These are phyloP conservation scores for Amphimedon queenslandica DNA, from an alignment of 37 sponge, comb jelly and placozoan genomes.

Conservation along the genomic window DNA sequence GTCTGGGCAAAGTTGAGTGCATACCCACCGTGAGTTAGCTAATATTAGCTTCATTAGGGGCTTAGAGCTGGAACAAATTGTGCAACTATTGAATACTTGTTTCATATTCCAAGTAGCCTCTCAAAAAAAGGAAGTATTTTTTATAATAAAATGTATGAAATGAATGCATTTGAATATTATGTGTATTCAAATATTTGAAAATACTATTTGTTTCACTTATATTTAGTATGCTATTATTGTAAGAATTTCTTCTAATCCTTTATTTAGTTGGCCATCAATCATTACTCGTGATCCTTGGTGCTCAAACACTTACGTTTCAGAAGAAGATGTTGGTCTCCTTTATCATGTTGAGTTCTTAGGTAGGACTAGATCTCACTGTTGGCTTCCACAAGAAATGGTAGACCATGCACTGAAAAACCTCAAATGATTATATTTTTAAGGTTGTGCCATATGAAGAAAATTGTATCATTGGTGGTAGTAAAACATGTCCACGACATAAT, in stretches of 20 bases:
- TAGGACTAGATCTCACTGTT: conserved; percentile 41
- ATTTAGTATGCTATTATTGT: neutral
- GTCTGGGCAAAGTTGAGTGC: conserved; percentile 69
- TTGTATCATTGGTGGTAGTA: neutral
- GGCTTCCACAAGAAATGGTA: conserved; percentile 61
- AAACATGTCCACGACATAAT: neutral
- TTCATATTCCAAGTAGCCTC: no score
- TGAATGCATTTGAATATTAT: conserved; percentile 4
- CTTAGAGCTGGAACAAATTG: no score
- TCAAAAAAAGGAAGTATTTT: no score
- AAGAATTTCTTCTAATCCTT: neutral
- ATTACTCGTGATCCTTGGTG: conserved; percentile 56
- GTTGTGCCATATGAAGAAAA: neutral
- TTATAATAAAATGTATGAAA: neutral
- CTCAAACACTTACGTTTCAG: conserved; percentile 4
- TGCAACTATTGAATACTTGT: no score
- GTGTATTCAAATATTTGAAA: neutral
- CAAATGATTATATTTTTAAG: neutral
- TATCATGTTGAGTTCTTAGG: conserved; percentile 80
- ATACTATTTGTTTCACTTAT: neutral
- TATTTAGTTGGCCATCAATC: conserved; percentile 66
- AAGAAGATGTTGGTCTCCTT: conserved; percentile 49
- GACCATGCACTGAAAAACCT: neutral
- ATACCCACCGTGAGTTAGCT: conserved; percentile 44
- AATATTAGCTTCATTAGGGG: neutral